A percentile compares a stretch with the other conserved stretches of the same genome.
phyloP scores from a whole-genome alignment of 2,113 vertebrate species.

The Equus przewalskii region DNA sequence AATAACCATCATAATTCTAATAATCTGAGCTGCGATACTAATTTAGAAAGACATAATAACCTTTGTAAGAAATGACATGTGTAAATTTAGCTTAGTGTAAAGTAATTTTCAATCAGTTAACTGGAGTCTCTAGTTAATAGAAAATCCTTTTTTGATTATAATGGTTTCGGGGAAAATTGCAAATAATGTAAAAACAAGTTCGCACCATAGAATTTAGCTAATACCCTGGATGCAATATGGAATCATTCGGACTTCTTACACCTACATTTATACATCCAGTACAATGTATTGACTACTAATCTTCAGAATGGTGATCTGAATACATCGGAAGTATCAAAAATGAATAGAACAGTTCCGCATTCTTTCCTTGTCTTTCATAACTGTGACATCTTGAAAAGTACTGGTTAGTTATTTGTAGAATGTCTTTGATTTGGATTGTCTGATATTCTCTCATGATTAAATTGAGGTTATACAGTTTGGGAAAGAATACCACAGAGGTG shows the following conservation, averaged over 20 bases:
- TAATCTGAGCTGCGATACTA: not conserved
- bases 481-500: not conserved
- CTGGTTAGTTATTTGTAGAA: not conserved
- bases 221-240: not conserved
- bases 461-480: not conserved
- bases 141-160: not conserved
- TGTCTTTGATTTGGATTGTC: not conserved
- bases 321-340: not conserved
- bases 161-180: not conserved
- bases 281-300: not conserved
- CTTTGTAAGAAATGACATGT: not conserved
- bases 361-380: not conserved
- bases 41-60: not conserved
- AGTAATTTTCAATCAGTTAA: not conserved
- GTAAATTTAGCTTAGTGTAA: not conserved
- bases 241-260: not conserved
- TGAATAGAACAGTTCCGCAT: not conserved
- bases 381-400: not conserved
- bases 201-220: not conserved
- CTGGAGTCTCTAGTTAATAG: not conserved
- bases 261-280: not conserved
- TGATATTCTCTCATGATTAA: not conserved
- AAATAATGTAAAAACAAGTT: slow-evolving; percentile 48
- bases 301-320: not conserved
- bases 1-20: not conserved